Evolutionary conservation across 2,888 invertebrate species (phyloP).

Genomic region (Ecdyonurus torrentis): DNA sequence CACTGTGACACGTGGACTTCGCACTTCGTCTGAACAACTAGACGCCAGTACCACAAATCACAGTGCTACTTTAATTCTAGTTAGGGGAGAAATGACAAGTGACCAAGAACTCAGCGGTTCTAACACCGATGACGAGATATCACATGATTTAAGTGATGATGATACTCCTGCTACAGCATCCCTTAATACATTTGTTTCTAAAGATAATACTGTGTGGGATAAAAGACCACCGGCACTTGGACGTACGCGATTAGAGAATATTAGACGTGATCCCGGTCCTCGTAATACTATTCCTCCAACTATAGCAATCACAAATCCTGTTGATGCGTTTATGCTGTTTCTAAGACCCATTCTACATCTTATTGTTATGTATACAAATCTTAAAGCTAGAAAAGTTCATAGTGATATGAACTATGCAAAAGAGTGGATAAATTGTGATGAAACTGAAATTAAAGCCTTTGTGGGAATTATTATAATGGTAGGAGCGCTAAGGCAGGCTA

Average conservation of each 20-base stretch:
- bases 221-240: background rate
- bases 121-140: too few species aligned
- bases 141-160: too few species aligned
- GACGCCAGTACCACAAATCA: too few species aligned
- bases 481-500: background rate
- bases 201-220: background rate
- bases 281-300: background rate
- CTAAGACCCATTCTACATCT: background rate
- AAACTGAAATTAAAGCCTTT: background rate
- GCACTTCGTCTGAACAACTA: too few species aligned
- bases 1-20: too few species aligned
- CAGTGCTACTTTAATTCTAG: too few species aligned
- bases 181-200: too few species aligned
- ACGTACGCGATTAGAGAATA: background rate
- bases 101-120: too few species aligned
- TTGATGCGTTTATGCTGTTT: background rate
- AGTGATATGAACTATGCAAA: background rate
- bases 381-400: background rate
- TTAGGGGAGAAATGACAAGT: too few species aligned
- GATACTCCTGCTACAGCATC: too few species aligned
- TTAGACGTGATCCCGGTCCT: background rate
- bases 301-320: background rate
- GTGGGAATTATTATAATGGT: background rate
- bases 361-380: background rate
- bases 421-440: background rate